Evolutionary conservation across 2,888 invertebrate genomes (phyloP).

Genomic region (Ormyrus labotus): DNA sequence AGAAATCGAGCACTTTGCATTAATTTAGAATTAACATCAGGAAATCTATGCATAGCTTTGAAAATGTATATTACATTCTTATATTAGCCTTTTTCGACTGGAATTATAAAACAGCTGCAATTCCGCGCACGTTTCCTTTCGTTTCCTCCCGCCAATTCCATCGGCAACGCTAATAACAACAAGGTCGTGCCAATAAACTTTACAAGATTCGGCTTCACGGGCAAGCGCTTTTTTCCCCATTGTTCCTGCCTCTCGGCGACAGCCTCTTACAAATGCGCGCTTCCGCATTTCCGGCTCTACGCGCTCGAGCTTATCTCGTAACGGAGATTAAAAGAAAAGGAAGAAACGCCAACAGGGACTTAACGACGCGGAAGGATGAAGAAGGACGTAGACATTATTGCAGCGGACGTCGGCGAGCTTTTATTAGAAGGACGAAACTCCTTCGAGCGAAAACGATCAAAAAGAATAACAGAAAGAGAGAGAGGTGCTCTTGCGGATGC

Average conservation of each 20-base stretch:
- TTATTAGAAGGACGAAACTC: slow-evolving; percentile 40
- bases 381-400: slow-evolving; percentile 49
- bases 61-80: too few relatives aligned
- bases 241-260: background rate
- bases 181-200: slow-evolving; percentile 17
- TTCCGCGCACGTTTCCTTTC: too few relatives aligned
- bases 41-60: too few relatives aligned
- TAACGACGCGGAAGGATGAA: slow-evolving; percentile 1
- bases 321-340: slow-evolving; percentile 51
- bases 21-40: too few relatives aligned
- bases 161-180: slow-evolving; percentile 34
- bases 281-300: slow-evolving; percentile 39
- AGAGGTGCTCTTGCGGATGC: background rate
- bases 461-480: slow-evolving; percentile 48
- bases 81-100: too few relatives aligned
- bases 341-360: background rate
- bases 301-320: slow-evolving; percentile 45
- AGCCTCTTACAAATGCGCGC: background rate
- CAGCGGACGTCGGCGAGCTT: slow-evolving; percentile 44
- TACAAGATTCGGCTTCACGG: background rate
- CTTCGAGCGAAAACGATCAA: slow-evolving; percentile 38
- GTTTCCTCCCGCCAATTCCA: background rate
- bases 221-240: background rate
- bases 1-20: too few relatives aligned
- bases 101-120: too few relatives aligned